Conservation (phyloP, 2,797 vertebrate species). For the Pygocentrus nattereri region DNA sequence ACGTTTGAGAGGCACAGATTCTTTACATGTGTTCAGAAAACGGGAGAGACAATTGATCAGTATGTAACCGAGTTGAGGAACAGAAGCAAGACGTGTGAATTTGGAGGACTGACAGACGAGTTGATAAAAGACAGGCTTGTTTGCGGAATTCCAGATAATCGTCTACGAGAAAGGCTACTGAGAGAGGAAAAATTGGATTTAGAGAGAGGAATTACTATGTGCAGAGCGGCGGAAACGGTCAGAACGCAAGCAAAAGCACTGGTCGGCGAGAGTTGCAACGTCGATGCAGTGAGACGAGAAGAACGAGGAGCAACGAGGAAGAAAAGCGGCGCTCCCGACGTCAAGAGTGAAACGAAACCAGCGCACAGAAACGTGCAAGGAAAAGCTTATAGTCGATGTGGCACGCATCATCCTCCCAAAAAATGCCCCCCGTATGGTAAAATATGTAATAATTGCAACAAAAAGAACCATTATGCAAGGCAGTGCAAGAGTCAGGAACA, state of each 20-base stretch:
- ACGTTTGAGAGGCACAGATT: constrained; percentile 38
- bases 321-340: background rate
- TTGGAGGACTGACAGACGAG: too few species aligned
- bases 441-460: too few species aligned
- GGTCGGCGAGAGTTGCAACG: constrained; percentile 14
- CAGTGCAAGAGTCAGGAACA: background rate
- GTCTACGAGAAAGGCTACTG: background rate
- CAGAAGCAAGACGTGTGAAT: too few species aligned
- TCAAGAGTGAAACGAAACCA: too few species aligned
- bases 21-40: constrained; percentile 12
- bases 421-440: too few species aligned
- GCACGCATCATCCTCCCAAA: too few species aligned
- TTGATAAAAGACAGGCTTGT: too few species aligned
- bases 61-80: too few species aligned
- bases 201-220: constrained; percentile 26
- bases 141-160: constrained; percentile 42
- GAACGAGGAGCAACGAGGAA: background rate
- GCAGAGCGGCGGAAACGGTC: constrained; percentile 18
- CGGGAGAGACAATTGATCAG: too few species aligned
- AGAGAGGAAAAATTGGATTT: constrained; percentile 25
- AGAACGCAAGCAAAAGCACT: constrained; percentile 25
- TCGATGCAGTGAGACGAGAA: constrained; percentile 3
- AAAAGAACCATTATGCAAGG: too few species aligned
- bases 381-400: too few species aligned
- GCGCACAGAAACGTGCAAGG: too few species aligned